Evolutionary conservation across 2,888 invertebrate species (phyloP).

Genomic region (Parochlus steinenii): DNA sequence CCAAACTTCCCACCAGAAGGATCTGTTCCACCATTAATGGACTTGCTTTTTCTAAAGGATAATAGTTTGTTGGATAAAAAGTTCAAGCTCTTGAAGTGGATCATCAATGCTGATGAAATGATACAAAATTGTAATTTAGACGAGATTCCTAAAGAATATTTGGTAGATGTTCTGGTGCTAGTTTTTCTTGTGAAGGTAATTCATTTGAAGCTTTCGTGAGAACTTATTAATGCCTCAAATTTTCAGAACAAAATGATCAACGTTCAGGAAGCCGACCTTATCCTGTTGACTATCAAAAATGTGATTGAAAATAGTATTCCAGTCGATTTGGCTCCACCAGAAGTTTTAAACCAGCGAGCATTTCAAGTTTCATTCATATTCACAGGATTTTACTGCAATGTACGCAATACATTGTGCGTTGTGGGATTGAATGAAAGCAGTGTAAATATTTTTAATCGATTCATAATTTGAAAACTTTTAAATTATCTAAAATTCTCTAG

Average conservation of each 20-base stretch:
- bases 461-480: not conserved
- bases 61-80: no score
- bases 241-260: not conserved
- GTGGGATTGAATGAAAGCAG: no score
- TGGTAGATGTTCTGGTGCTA: not conserved
- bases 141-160: not conserved
- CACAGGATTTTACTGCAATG: not conserved
- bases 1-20: no score
- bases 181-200: no score
- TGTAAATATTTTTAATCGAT: no score
- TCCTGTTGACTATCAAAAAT: constrained; percentile 2
- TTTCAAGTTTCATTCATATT: not conserved
- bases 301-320: not conserved
- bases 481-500: not conserved
- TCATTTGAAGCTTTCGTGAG: no score
- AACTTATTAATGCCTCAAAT: no score
- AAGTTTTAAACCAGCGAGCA: not conserved
- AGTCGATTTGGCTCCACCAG: not conserved
- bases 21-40: no score
- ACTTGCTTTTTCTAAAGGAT: no score
- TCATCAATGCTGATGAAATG: not conserved
- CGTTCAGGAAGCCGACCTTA: constrained; percentile 1
- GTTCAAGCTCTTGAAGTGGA: not conserved
- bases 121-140: not conserved
- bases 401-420: not conserved